phyloP scores from a whole-genome alignment of 30 jellyfish, hydroid and myxozoan species.

The Aurelia aurita region DNA sequence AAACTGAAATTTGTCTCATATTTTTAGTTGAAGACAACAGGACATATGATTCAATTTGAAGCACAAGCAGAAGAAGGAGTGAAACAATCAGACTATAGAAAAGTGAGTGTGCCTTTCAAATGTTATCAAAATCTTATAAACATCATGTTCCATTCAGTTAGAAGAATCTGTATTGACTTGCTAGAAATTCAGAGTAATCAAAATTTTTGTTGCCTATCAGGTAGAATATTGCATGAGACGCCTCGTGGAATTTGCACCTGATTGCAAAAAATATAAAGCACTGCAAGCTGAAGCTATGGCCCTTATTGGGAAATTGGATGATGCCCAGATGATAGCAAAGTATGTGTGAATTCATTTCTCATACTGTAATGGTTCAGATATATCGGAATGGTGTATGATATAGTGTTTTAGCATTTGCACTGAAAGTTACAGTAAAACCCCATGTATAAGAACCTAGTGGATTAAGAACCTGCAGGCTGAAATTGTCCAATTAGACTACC shows the following conservation, averaged over 20 bases:
- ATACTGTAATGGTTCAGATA: no score
- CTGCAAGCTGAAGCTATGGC: conserved; percentile 96
- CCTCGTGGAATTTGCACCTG: conserved; percentile 79
- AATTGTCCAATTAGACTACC: no score
- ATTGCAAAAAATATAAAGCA: conserved; percentile 65
- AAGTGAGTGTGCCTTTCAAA: conserved; percentile 60
- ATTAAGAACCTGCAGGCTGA: no score
- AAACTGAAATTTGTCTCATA: background rate
- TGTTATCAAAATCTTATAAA: no score
- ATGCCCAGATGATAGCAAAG: conserved; percentile 92
- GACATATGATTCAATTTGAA: conserved; percentile 83
- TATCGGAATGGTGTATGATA: no score
- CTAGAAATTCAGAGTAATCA: no score
- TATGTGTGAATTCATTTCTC: conserved; percentile 26
- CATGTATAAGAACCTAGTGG: no score
- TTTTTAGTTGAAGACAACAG: conserved; percentile 67
- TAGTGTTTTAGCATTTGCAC: no score
- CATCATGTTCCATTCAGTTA: no score
- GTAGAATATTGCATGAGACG: conserved; percentile 94
- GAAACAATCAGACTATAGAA: conserved; percentile 74
- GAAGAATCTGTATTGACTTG: no score
- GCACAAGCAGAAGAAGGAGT: conserved; percentile 83
- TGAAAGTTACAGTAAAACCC: no score
- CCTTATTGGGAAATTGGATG: conserved; percentile 76
- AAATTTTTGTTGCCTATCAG: conserved; percentile 20